Base-by-base conservation (phyloP, 2,888 invertebrate genomes). In the Drosophila lutescens region DNA sequence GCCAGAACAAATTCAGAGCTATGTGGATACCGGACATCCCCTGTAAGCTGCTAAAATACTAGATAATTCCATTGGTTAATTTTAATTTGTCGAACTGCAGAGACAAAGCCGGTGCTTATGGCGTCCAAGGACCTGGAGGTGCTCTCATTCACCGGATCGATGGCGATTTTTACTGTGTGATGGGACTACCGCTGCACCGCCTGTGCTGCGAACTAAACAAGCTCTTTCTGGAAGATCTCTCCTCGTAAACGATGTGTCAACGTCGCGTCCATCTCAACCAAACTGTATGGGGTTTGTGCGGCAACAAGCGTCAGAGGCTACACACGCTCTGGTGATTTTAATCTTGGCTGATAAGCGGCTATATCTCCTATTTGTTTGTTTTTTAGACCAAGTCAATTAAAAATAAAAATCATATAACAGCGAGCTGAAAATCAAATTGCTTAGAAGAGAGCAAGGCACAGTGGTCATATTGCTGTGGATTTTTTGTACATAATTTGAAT, bases 81-180 rank as follows among this genome's bases (percentile, higher is more conserved):
- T 50, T 15, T 46, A 2, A 32, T 15, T 10, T 8, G n/a, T 3
- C 0, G 2, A 6, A 1, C 92, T 93, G 2, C 87, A 96, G 96
- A 91, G 96, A 96, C 88, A 97, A 97, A 93, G 98, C 98, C 7
- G 98, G 98, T n/a, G 96, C 95, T 0, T 98, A 98, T 91, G 98
- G 97, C 1, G 96, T 98, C 57, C 97, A 97, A 92, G 97, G 96
- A 0, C 91, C 95, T 1, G 98, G 97, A 7, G 96, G 96, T 0
- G 95, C 96, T n/a, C 93, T 98, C 56, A 94, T 98, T 44, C 94
- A 96, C 88, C 94, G 94, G 79, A 95, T 98, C 44, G 93, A 95
- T 38, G 98, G 96, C 1, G 98, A 98, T 89, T 97, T 95, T 92
- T 97, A 95, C 92, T 97, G 97, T 66, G 97, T 98, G 0, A 95